A percentile compares a stretch with the other conserved stretches of the same genome.
Conservation (phyloP, 2,113 vertebrate genomes). For the Apistogramma diplotaenia region DNA sequence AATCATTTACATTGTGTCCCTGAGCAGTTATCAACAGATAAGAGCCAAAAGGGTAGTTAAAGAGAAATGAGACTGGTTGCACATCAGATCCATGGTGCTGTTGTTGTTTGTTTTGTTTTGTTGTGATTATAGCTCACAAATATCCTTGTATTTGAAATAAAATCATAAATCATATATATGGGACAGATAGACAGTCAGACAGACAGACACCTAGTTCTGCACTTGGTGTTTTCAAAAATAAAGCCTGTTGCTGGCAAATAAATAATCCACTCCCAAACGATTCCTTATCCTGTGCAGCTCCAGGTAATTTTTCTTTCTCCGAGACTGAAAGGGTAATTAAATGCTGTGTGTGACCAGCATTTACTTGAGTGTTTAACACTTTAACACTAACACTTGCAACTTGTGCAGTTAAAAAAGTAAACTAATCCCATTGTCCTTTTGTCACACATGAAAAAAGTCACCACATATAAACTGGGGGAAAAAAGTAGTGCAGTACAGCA, state of each 20-base stretch:
- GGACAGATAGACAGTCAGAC: not conserved
- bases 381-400: not conserved
- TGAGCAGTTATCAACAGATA: constrained; percentile 3
- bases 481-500: not conserved
- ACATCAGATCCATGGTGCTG: not conserved
- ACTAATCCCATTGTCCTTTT: not conserved
- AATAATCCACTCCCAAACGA: constrained; percentile 20
- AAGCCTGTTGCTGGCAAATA: not conserved
- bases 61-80: not conserved
- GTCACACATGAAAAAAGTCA: not conserved
- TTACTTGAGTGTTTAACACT: constrained; percentile 18
- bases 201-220: not conserved
- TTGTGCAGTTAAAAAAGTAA: not conserved
- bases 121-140: not conserved
- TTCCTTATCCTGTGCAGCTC: constrained; percentile 27
- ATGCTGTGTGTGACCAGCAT: constrained; percentile 38
- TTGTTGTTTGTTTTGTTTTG: not conserved
- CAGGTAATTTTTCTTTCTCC: constrained; percentile 21
- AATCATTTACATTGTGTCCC: not conserved
- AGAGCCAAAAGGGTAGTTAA: not conserved
- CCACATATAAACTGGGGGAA: not conserved
- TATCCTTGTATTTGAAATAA: not conserved
- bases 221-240: not conserved
- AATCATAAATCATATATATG: not conserved
- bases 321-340: constrained; percentile 53